These are phyloP conservation scores for Menidia menidia DNA, from an alignment of 2,797 vertebrate genomes.

Conservation along the genomic window DNA sequence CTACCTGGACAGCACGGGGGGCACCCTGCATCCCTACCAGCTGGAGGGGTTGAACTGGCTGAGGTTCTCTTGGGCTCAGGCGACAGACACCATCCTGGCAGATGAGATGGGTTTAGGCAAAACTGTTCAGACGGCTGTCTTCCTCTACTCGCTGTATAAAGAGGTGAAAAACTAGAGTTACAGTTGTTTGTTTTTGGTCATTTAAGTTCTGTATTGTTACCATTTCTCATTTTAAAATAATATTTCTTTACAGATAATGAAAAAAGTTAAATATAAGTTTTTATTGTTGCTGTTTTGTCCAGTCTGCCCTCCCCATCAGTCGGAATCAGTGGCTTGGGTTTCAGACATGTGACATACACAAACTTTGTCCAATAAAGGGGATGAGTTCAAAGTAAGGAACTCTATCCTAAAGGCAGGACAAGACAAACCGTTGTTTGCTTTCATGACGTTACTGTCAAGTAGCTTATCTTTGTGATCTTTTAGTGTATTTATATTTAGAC, in stretches of 20 bases:
- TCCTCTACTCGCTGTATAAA: conserved; percentile 97
- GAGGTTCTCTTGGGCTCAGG: conserved; percentile 98
- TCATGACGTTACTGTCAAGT: background rate
- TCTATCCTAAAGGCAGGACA: conserved; percentile 75
- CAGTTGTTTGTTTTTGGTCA: background rate
- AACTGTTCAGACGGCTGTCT: conserved; percentile 97
- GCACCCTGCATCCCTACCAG: conserved; percentile 96
- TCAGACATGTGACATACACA: conserved; percentile 68
- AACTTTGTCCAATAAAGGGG: conserved; percentile 69
- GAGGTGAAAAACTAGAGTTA: conserved; percentile 82
- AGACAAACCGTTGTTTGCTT: conserved; percentile 29
- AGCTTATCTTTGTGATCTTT: background rate
- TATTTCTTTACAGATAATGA: too few relatives aligned
- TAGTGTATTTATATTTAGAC: background rate
- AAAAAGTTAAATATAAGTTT: background rate
- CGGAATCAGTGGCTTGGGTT: conserved; percentile 45
- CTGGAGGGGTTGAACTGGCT: conserved; percentile 98
- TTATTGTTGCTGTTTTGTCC: conserved; percentile 32
- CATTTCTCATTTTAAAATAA: too few relatives aligned
- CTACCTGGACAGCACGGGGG: conserved; percentile 93
- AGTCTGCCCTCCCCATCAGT: conserved; percentile 59
- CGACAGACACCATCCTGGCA: conserved; percentile 96
- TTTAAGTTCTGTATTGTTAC: background rate
- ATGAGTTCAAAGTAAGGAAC: conserved; percentile 60
- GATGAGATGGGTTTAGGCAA: conserved; percentile 99